phyloP scores from a whole-genome alignment of 1,140 invertebrate species.

The Drosophila sucinea region DNA sequence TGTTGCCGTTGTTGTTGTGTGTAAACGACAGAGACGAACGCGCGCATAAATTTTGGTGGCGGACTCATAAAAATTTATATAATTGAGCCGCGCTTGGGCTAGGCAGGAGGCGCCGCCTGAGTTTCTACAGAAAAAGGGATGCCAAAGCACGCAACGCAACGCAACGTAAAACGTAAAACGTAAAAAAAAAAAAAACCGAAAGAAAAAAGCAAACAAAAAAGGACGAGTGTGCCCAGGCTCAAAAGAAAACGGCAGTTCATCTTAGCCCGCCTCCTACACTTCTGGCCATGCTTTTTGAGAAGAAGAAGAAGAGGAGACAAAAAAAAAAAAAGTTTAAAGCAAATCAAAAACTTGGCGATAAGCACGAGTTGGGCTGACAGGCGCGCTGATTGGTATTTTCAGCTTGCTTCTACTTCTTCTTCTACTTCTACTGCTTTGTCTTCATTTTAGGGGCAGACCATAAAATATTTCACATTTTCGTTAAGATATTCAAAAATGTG shows the following conservation, averaged over 20 bases:
- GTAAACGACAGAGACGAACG: constrained; percentile 70
- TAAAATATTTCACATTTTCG: constrained; percentile 77
- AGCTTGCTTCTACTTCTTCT: constrained; percentile 16
- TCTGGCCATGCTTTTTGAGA: constrained; percentile 38
- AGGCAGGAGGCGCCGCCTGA: constrained; percentile 9
- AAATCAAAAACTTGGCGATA: constrained; percentile 80
- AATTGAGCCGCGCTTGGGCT: constrained; percentile 69
- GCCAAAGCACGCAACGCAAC: not conserved
- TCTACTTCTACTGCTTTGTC: constrained; percentile 10
- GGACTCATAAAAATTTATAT: constrained; percentile 73
- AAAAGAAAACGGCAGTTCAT: constrained; percentile 54
- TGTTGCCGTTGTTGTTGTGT: constrained; percentile 15
- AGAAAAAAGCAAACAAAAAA: constrained; percentile 38
- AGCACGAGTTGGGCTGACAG: constrained; percentile 77
- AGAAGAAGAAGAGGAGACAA: constrained; percentile 22
- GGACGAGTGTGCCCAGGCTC: constrained; percentile 53
- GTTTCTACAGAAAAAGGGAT: constrained; percentile 30
- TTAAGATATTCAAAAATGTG: constrained; percentile 57
- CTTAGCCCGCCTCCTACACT: constrained; percentile 16
- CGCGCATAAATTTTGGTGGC: constrained; percentile 68
- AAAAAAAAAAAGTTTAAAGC: constrained; percentile 72
- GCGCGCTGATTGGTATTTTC: constrained; percentile 78
- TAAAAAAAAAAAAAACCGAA: constrained; percentile 8
- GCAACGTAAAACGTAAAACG: not conserved
- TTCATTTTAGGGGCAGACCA: constrained; percentile 53